Percentiles rank a stretch among this genome's conserved stretches.
phyloP scores from a whole-genome alignment of 2,888 invertebrate species.

The Opisthograptis luteolata region DNA sequence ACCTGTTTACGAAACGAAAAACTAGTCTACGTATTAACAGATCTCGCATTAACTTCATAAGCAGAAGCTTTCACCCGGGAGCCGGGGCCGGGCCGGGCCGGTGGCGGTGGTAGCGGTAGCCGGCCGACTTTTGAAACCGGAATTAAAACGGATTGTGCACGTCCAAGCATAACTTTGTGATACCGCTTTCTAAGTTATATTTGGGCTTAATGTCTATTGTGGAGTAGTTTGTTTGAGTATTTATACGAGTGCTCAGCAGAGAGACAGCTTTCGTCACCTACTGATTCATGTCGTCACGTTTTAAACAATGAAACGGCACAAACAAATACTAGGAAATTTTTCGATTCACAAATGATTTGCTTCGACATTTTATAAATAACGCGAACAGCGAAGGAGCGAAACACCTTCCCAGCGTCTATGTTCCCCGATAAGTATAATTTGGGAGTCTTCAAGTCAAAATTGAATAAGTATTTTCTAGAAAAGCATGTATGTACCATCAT shows the following conservation, averaged over 20 bases:
- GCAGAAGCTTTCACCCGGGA: conserved; percentile 2
- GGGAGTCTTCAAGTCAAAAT: no score
- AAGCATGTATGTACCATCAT: no score
- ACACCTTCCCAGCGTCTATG: no score
- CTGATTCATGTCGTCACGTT: no score
- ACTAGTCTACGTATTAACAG: conserved; percentile 16
- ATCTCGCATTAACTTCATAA: conserved; percentile 10
- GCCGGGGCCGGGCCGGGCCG: neutral
- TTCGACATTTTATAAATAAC: no score
- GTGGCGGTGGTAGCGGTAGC: neutral
- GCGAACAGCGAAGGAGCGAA: no score
- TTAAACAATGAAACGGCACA: no score
- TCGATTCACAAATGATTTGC: no score
- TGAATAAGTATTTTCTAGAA: no score
- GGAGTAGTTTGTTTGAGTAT: neutral
- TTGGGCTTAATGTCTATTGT: conserved; percentile 19
- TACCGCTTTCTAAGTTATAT: conserved; percentile 24
- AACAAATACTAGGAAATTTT: no score
- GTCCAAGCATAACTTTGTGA: conserved; percentile 27
- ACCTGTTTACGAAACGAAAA: conserved; percentile 16
- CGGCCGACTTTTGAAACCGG: conserved; percentile 12
- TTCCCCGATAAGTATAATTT: no score
- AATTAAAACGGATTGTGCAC: conserved; percentile 31
- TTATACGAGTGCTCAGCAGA: neutral
- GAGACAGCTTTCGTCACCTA: neutral